These are phyloP conservation scores for Perccottus glenii DNA, from an alignment of 2,113 vertebrate genomes.

Conservation along the genomic window DNA sequence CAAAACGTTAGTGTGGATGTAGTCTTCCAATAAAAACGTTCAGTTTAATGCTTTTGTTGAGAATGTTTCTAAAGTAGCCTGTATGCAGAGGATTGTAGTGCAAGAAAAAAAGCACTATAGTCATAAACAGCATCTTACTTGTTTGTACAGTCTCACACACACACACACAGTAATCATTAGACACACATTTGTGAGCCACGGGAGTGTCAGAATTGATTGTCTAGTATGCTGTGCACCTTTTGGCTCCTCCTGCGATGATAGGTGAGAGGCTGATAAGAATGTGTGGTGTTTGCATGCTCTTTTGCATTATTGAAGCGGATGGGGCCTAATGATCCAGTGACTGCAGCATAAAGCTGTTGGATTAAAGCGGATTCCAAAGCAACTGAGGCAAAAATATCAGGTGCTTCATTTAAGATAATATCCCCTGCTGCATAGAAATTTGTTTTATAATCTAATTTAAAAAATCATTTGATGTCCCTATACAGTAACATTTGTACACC, in stretches of 20 bases:
- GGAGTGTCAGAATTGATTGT: constrained; percentile 13
- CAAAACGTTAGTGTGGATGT: too few relatives aligned
- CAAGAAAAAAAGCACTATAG: too few relatives aligned
- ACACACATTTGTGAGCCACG: constrained; percentile 1
- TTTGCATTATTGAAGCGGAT: constrained; percentile 77
- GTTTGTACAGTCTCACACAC: neutral
- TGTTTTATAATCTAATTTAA: neutral
- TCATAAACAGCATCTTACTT: too few relatives aligned
- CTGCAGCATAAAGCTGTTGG: constrained; percentile 45
- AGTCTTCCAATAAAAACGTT: too few relatives aligned
- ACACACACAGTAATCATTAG: neutral
- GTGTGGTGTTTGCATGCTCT: constrained; percentile 59
- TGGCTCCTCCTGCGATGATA: constrained; percentile 58
- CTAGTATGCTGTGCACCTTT: constrained; percentile 51
- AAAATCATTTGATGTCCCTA: neutral
- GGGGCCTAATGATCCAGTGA: constrained; percentile 62
- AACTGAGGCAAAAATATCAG: constrained; percentile 7
- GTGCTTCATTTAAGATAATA: constrained; percentile 20
- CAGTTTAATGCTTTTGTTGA: too few relatives aligned
- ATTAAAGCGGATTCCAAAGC: constrained; percentile 12
- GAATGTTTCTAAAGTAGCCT: too few relatives aligned
- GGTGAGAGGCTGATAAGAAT: constrained; percentile 39
- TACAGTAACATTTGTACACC: too few relatives aligned
- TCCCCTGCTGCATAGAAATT: neutral
- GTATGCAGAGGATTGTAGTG: too few relatives aligned